Base-by-base conservation (phyloP, 1,140 invertebrate species). In the Calycopis cecrops region DNA sequence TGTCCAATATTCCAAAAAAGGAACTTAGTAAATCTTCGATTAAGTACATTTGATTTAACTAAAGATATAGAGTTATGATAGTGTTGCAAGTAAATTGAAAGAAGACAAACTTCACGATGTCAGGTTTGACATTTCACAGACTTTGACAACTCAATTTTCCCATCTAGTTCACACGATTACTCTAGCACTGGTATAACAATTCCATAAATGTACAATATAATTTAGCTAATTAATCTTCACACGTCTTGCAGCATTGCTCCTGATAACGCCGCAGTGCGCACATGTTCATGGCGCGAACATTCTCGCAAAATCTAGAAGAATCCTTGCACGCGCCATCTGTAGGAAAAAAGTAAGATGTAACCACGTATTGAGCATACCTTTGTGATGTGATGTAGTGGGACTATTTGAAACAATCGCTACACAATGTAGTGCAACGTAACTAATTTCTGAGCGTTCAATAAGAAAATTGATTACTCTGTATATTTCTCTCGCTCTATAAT, bases 201-300 rank as follows among this genome's bases (percentile, higher is more conserved):
- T 50, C 28, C 48, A 50, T 50, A 35, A 50, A 35, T 49, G 14
- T 12, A 9, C 48, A 48, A 28, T 14, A 48, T 60, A 79, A 28
- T 28, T 28, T 28, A 28, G 21, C 6, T 28, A 28, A 28, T 28
- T 70, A 84, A 56, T 80, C 72, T 18, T 83, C 89, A 73, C 95
- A 97, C 52, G 95, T 94, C 66, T 92, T 91, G 86, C 95, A 97
- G 76, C 95, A 97, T 73, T 94, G 94, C 65, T 93, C 91, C 78
- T 93, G 92, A 79, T 96, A 97, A 35, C 93, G 90, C 67, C 92
- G 90, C 55, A 95, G 89, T 51, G 92, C 92, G 84, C 95, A 97
- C 89, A 96, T 91, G 73, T 95, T 94, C 92, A 96, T 93, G 17
- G 91, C 88, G 69, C 92, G 92, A 11, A 96, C 94, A 73, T 94